Percentiles rank a stretch among this genome's conserved stretches.
These are phyloP conservation scores for Leptestheria dahalacensis DNA, from an alignment of 1,140 invertebrate genomes.

Conservation along the genomic window DNA sequence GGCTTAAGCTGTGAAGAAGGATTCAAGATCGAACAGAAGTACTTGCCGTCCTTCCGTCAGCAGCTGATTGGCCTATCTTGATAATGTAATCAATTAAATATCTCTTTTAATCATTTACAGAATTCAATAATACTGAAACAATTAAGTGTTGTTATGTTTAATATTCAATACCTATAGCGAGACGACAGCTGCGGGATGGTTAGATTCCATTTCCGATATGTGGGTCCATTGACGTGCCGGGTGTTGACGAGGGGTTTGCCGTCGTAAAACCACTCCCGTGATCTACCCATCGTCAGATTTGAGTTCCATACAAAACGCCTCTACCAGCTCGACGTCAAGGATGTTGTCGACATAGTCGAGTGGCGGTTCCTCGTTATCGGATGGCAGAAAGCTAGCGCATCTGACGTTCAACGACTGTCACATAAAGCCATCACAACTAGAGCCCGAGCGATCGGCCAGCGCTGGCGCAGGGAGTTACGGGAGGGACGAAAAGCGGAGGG, in stretches of 20 bases:
- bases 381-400: conserved; percentile 97
- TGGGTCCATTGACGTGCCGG: conserved; percentile 89
- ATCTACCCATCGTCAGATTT: conserved; percentile 88
- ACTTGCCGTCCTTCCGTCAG: too few species aligned
- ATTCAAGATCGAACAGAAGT: too few species aligned
- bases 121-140: too few species aligned
- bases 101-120: too few species aligned
- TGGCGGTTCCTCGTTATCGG: conserved; percentile 99
- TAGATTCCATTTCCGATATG: conserved; percentile 91
- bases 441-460: conserved; percentile 7
- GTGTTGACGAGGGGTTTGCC: conserved; percentile 89
- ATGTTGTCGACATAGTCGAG: conserved; percentile 99
- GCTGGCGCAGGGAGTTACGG: conserved; percentile 43
- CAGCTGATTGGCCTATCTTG: too few species aligned
- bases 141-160: too few species aligned
- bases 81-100: too few species aligned
- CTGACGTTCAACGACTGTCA: conserved; percentile 84
- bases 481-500: conserved; percentile 54
- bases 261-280: conserved; percentile 97
- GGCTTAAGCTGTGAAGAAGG: too few species aligned
- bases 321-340: conserved; percentile 94
- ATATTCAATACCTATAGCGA: conserved; percentile 58
- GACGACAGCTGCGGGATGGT: conserved; percentile 93
- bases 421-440: too few species aligned
- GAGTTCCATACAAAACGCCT: conserved; percentile 97